phyloP scores from a whole-genome alignment of 2,888 invertebrate species.

The Dynastes maya region DNA sequence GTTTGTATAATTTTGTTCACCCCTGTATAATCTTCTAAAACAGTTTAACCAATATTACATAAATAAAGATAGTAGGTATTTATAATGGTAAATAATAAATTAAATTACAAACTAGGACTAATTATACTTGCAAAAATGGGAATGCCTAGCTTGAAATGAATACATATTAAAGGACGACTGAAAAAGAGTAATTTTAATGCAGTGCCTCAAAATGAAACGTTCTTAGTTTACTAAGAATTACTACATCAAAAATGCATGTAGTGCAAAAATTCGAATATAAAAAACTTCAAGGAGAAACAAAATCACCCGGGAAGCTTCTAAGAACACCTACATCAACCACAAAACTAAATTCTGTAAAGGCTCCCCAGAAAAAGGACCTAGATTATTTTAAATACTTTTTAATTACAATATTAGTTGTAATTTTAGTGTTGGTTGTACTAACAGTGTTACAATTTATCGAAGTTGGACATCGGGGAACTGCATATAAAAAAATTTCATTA shows the following conservation, averaged over 20 bases:
- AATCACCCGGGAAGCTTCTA: background rate
- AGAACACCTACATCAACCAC: background rate
- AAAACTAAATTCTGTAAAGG: slow-evolving; percentile 1
- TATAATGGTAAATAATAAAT: no score
- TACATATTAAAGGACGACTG: background rate
- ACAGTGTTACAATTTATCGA: slow-evolving; percentile 34
- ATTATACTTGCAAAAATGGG: no score
- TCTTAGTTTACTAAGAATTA: background rate
- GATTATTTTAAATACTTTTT: slow-evolving; percentile 38
- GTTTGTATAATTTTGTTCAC: no score
- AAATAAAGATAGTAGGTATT: no score
- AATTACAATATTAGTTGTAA: slow-evolving; percentile 1
- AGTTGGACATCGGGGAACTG: slow-evolving; percentile 14
- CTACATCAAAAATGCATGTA: background rate
- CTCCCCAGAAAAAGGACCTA: slow-evolving; percentile 6
- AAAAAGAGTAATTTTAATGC: background rate
- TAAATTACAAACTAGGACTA: no score
- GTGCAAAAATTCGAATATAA: background rate
- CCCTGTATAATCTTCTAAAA: no score
- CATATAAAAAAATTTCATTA: slow-evolving; percentile 72
- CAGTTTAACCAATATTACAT: no score
- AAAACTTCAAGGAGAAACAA: background rate
- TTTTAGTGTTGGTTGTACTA: slow-evolving; percentile 25
- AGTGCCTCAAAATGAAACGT: background rate
- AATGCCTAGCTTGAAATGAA: no score